phyloP scores from a whole-genome alignment of 2,888 invertebrate genomes.

The Agonopterix heracliana region DNA sequence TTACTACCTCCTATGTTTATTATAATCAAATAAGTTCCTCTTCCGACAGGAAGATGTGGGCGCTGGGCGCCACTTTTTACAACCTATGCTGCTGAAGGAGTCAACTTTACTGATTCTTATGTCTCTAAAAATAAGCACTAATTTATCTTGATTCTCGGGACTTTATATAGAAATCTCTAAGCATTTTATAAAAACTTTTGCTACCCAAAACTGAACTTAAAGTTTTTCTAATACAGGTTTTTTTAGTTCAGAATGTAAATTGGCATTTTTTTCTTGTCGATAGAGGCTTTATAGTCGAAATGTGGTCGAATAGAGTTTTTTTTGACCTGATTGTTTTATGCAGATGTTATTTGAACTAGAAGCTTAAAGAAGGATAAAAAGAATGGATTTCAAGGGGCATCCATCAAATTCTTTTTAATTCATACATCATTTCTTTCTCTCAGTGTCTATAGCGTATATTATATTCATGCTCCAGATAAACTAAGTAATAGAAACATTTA shows the following conservation, averaged over 20 bases:
- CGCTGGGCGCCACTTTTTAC: constrained; percentile 60
- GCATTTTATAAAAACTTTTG: too few species aligned
- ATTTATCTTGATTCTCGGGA: too few species aligned
- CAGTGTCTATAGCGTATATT: too few species aligned
- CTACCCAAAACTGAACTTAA: too few species aligned
- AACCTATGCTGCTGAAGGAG: constrained; percentile 28
- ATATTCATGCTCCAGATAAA: too few species aligned
- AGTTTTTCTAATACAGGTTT: too few species aligned
- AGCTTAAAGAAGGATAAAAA: too few species aligned
- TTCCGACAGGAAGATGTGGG: constrained; percentile 70
- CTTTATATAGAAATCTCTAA: too few species aligned
- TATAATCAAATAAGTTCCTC: constrained; percentile 73
- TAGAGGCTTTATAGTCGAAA: constrained; percentile 52
- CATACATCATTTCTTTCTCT: too few species aligned
- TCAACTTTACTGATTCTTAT: constrained; percentile 22
- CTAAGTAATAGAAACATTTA: too few species aligned
- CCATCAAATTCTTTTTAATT: too few species aligned
- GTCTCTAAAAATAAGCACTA: constrained; percentile 18
- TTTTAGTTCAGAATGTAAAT: constrained; percentile 4
- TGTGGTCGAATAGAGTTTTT: constrained; percentile 52
- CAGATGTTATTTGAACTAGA: constrained; percentile 39
- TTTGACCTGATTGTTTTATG: constrained; percentile 54
- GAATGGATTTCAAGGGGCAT: too few species aligned
- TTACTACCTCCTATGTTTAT: constrained; percentile 59
- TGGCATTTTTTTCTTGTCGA: constrained; percentile 13